Evolutionary conservation across 2,797 vertebrate species (phyloP).

Genomic region (Gouania willdenowi): DNA sequence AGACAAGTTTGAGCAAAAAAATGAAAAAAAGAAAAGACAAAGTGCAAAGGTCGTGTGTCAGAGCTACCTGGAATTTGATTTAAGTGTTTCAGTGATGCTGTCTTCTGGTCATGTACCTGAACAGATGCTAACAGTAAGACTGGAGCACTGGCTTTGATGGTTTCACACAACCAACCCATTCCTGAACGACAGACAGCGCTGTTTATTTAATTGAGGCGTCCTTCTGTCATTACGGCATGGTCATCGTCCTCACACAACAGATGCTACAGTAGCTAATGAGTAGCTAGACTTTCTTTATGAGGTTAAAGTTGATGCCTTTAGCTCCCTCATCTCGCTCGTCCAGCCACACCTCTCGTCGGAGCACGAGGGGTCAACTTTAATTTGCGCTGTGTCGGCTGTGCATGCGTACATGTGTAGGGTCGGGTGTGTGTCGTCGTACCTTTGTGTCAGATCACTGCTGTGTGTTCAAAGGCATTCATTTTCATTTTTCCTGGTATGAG

Average conservation of each 20-base stretch:
- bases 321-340: slow-evolving; percentile 40
- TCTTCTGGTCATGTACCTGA: slow-evolving; percentile 14
- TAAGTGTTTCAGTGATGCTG: slow-evolving; percentile 16
- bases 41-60: slow-evolving; percentile 11
- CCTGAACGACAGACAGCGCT: slow-evolving; percentile 60
- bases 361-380: slow-evolving; percentile 68
- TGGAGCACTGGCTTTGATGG: slow-evolving; percentile 47
- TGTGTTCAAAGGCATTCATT: slow-evolving; percentile 50
- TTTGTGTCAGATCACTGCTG: slow-evolving; percentile 23
- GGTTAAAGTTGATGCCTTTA: slow-evolving; percentile 77
- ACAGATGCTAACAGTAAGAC: slow-evolving; percentile 31
- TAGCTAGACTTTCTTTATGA: slow-evolving; percentile 75
- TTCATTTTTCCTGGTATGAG: slow-evolving; percentile 63
- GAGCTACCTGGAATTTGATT: slow-evolving; percentile 24
- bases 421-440: not conserved
- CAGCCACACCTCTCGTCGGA: slow-evolving; percentile 44
- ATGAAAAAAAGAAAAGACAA: slow-evolving; percentile 17
- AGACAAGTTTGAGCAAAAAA: slow-evolving; percentile 27
- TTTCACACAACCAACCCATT: slow-evolving; percentile 35
- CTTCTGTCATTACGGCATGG: slow-evolving; percentile 75
- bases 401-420: slow-evolving; percentile 5
- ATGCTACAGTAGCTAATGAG: slow-evolving; percentile 82
- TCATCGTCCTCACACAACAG: slow-evolving; percentile 70
- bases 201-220: slow-evolving; percentile 71
- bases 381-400: slow-evolving; percentile 17